These are phyloP conservation scores for Pipra filicauda DNA, from an alignment of 2,113 vertebrate species.

Conservation along the genomic window DNA sequence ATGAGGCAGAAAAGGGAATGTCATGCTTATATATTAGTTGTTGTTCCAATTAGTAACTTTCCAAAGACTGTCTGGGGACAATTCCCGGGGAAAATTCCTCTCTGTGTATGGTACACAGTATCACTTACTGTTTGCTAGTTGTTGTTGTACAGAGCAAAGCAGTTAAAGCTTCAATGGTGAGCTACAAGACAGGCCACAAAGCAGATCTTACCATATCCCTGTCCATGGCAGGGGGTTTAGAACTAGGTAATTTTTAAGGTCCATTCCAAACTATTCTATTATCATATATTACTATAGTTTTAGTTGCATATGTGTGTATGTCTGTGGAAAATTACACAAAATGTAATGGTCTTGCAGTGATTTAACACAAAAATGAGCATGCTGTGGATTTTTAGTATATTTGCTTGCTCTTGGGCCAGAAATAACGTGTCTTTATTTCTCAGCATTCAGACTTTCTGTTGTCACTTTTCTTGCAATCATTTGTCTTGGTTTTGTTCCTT, in stretches of 20 bases:
- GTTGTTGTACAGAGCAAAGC: background rate
- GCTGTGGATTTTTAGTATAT: background rate
- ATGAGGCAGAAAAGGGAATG: background rate
- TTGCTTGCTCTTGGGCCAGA: background rate
- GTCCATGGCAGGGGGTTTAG: background rate
- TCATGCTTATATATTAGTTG: background rate
- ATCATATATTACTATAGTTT: background rate
- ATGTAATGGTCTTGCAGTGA: background rate
- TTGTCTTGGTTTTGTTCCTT: background rate
- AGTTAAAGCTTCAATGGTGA: background rate
- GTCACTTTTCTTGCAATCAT: background rate
- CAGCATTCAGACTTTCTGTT: background rate
- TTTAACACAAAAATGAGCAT: background rate
- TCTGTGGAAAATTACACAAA: background rate
- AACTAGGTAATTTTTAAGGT: background rate
- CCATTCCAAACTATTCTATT: background rate
- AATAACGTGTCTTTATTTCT: background rate
- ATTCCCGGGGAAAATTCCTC: background rate
- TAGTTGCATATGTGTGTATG: background rate
- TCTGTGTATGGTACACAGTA: background rate
- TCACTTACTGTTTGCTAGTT: background rate
- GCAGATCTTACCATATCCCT: background rate
- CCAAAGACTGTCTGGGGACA: background rate
- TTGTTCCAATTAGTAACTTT: slow-evolving; percentile 6
- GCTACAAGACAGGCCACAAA: background rate